phyloP scores from a whole-genome alignment of 2,113 vertebrate genomes.

The Micronycteris hirsuta region DNA sequence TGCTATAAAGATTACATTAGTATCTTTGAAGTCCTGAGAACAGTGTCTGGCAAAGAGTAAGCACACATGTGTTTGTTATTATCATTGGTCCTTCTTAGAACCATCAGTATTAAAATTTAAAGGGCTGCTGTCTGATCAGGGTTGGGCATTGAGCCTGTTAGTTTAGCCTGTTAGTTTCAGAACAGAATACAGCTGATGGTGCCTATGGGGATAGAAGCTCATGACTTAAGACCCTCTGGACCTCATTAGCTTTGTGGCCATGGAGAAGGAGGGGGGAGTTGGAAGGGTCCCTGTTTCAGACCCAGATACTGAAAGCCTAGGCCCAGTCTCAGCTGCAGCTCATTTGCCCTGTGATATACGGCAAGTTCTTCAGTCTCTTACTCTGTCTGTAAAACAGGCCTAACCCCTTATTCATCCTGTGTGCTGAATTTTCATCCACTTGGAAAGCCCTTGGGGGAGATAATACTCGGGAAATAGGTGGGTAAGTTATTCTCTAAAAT shows the following conservation, averaged over 20 bases:
- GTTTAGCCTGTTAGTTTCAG: conserved; percentile 1
- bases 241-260: not conserved
- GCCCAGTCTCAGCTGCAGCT: not conserved
- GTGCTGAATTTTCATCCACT: not conserved
- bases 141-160: not conserved
- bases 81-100: not conserved
- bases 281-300: not conserved
- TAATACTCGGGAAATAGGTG: not conserved
- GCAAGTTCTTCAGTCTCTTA: not conserved
- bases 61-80: not conserved
- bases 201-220: not conserved
- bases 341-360: not conserved
- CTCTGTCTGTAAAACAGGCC: not conserved
- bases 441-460: not conserved
- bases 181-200: not conserved
- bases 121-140: conserved; percentile 10
- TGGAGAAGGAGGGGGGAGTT: not conserved
- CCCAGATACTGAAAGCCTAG: not conserved
- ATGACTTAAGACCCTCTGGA: not conserved
- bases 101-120: not conserved
- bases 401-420: not conserved
- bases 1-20: not conserved
- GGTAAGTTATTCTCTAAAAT: not conserved
- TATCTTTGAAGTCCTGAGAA: not conserved
- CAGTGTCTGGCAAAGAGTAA: not conserved